These are phyloP conservation scores for Dipus sagitta DNA, from an alignment of 2,797 vertebrate species.

Conservation along the genomic window DNA sequence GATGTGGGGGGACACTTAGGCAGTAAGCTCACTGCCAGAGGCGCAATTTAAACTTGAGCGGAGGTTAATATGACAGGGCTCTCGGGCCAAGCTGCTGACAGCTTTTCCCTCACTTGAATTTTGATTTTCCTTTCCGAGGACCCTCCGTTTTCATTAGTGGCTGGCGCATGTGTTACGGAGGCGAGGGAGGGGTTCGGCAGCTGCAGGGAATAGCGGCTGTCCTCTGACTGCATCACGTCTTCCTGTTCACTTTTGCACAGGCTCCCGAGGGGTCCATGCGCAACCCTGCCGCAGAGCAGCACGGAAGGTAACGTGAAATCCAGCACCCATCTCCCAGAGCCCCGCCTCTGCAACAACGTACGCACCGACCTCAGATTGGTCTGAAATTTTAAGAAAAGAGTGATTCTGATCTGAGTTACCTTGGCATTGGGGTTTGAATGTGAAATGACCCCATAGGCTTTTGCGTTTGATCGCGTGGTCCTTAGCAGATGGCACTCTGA, in stretches of 20 bases:
- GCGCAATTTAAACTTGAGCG: conserved; percentile 64
- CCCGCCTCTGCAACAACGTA: conserved; percentile 56
- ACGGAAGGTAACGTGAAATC: conserved; percentile 7
- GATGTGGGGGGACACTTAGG: conserved; percentile 33
- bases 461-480: too few species aligned
- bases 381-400: conserved; percentile 72
- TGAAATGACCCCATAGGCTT: too few species aligned
- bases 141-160: conserved; percentile 73
- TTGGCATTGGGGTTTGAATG: conserved; percentile 32
- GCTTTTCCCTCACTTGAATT: conserved; percentile 51
- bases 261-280: conserved; percentile 55
- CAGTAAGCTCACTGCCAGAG: conserved; percentile 44
- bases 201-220: conserved; percentile 63
- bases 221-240: conserved; percentile 57
- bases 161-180: conserved; percentile 77
- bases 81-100: conserved; percentile 10
- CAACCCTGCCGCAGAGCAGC: conserved; percentile 39
- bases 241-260: conserved; percentile 38
- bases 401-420: conserved; percentile 76
- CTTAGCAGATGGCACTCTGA: too few species aligned
- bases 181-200: conserved; percentile 66
- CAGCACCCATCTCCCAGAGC: neutral
- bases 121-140: conserved; percentile 62
- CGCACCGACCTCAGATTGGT: neutral
- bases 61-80: conserved; percentile 67